A percentile compares a stretch with the other conserved stretches of the same genome.
phyloP scores from a whole-genome alignment of 1,140 invertebrate genomes.

The Vanessa tameamea region DNA sequence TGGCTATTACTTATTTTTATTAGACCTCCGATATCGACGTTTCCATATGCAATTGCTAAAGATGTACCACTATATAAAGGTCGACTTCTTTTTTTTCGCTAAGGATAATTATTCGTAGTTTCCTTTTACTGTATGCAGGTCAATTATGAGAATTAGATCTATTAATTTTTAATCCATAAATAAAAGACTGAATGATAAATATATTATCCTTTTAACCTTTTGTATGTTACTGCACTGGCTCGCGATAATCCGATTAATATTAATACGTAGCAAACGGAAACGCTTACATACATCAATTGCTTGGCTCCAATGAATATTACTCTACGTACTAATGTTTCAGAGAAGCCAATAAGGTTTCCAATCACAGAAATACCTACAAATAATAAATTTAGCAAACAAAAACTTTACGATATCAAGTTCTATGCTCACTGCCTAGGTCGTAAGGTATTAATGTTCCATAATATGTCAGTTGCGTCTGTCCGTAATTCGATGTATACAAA shows the following conservation, averaged over 20 bases:
- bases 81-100: slow-evolving; percentile 47
- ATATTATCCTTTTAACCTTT: slow-evolving; percentile 34
- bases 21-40: slow-evolving; percentile 24
- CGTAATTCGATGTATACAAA: neutral
- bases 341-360: slow-evolving; percentile 6
- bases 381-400: slow-evolving; percentile 6
- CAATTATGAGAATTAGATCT: slow-evolving; percentile 63
- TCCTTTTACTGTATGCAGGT: slow-evolving; percentile 22
- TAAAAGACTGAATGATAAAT: slow-evolving; percentile 48
- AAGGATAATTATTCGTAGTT: slow-evolving; percentile 55
- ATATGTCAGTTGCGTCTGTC: slow-evolving; percentile 6
- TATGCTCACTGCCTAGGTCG: slow-evolving; percentile 20
- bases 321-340: neutral
- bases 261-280: slow-evolving; percentile 1
- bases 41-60: slow-evolving; percentile 32
- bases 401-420: slow-evolving; percentile 12
- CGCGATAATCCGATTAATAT: slow-evolving; percentile 7
- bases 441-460: slow-evolving; percentile 27
- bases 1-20: slow-evolving; percentile 39
- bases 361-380: slow-evolving; percentile 4
- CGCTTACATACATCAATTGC: neutral
- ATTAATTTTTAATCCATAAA: slow-evolving; percentile 53
- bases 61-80: slow-evolving; percentile 44
- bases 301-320: neutral
- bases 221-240: neutral